phyloP scores from a whole-genome alignment of 1,140 invertebrate species.

The Aphis gossypii region DNA sequence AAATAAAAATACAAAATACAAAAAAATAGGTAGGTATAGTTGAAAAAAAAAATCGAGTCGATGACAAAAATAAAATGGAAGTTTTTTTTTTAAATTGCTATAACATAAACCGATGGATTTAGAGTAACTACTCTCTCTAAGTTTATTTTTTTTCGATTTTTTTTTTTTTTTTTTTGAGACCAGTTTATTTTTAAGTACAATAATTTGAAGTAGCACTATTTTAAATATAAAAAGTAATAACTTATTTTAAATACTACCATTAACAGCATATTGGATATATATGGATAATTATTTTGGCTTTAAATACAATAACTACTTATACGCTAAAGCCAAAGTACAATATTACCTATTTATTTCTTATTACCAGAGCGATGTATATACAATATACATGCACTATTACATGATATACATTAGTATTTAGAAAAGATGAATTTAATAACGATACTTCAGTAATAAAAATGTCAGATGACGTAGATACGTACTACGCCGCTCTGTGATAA shows the following conservation, averaged over 20 bases:
- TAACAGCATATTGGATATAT: not conserved
- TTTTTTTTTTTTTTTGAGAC: not conserved
- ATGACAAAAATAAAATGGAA: slow-evolving; percentile 45
- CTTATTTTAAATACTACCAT: slow-evolving; percentile 11
- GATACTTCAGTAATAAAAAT: not conserved
- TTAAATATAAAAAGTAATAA: not conserved
- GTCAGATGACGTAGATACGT: not conserved
- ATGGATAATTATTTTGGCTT: slow-evolving; percentile 14
- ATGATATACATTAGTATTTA: not conserved
- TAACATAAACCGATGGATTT: not conserved
- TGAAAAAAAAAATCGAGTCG: slow-evolving; percentile 19
- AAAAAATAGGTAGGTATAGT: not conserved
- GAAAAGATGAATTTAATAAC: not conserved
- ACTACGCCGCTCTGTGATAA: not conserved
- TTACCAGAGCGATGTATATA: not conserved
- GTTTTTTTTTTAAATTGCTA: not conserved
- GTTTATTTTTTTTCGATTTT: not conserved
- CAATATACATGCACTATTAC: not conserved
- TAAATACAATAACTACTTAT: slow-evolving; percentile 4
- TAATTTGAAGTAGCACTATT: slow-evolving; percentile 9
- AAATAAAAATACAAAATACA: slow-evolving; percentile 4
- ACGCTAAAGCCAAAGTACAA: not conserved
- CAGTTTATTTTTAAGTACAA: slow-evolving; percentile 34
- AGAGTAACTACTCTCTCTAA: not conserved
- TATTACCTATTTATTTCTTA: not conserved